phyloP scores from a whole-genome alignment of 1,140 invertebrate species.

The Gryon sp. region DNA sequence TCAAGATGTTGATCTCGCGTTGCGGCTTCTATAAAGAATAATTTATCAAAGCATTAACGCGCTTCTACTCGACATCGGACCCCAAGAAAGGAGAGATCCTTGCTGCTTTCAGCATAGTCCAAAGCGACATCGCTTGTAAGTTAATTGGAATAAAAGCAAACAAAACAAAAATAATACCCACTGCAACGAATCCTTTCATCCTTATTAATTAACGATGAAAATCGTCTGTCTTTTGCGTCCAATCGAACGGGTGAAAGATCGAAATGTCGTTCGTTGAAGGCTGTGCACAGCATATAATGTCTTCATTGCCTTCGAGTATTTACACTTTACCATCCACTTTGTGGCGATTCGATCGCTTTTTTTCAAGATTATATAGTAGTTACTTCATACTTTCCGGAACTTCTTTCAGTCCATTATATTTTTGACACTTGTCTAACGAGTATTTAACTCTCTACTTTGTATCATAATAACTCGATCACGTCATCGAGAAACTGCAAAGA shows the following conservation, averaged over 20 bases:
- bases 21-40: constrained; percentile 57
- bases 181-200: not conserved
- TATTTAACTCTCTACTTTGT: constrained; percentile 5
- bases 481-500: no score
- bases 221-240: not conserved
- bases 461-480: not conserved
- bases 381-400: no score
- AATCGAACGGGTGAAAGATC: not conserved
- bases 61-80: not conserved
- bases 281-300: constrained; percentile 6
- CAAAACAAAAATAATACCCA: constrained; percentile 9
- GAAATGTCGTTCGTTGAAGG: not conserved
- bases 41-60: constrained; percentile 61
- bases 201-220: constrained; percentile 16
- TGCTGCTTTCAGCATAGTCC: constrained; percentile 1
- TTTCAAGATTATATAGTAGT: constrained; percentile 7
- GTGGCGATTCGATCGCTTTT: no score
- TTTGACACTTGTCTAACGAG: constrained; percentile 23
- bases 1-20: constrained; percentile 53
- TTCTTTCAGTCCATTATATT: not conserved
- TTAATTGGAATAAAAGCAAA: constrained; percentile 34
- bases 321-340: not conserved
- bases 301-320: constrained; percentile 13
- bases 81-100: not conserved
- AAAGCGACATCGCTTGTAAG: constrained; percentile 1